Evolutionary conservation across 1,140 invertebrate genomes (phyloP).

Genomic region (Drosophila setifemur): DNA sequence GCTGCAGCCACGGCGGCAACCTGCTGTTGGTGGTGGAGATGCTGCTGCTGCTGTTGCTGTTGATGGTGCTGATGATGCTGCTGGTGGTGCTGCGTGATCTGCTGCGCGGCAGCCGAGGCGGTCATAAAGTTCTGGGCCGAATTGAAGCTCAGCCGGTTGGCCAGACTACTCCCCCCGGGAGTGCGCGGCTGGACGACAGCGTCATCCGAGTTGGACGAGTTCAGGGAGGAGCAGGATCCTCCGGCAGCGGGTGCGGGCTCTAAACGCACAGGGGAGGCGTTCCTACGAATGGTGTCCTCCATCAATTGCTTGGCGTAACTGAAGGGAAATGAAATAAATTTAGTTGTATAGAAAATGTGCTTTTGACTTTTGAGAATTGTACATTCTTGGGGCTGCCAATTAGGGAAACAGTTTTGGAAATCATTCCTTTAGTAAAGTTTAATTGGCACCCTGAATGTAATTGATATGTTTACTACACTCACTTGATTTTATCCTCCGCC

Average conservation of each 20-base stretch:
- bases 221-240: conserved; percentile 86
- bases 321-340: conserved; percentile 12
- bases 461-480: too few species aligned
- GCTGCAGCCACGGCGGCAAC: conserved; percentile 52
- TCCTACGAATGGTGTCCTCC: conserved; percentile 95
- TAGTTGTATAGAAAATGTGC: not conserved
- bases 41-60: conserved; percentile 57
- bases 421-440: too few species aligned
- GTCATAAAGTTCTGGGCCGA: conserved; percentile 81
- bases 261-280: conserved; percentile 93
- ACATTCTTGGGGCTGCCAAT: not conserved
- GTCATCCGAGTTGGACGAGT: conserved; percentile 90
- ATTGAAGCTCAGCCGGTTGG: conserved; percentile 82
- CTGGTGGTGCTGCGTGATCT: conserved; percentile 61
- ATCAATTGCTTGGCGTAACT: conserved; percentile 95
- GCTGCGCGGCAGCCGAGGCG: conserved; percentile 78
- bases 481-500: conserved; percentile 95
- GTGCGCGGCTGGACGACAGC: conserved; percentile 79
- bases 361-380: not conserved
- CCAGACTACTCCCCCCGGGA: conserved; percentile 53
- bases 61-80: conserved; percentile 57
- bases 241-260: conserved; percentile 83
- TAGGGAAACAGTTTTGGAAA: too few species aligned
- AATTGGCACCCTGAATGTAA: too few species aligned
- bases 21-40: conserved; percentile 60